Conservation (phyloP, 2,113 vertebrate species). For the Chaenogobius annularis region DNA sequence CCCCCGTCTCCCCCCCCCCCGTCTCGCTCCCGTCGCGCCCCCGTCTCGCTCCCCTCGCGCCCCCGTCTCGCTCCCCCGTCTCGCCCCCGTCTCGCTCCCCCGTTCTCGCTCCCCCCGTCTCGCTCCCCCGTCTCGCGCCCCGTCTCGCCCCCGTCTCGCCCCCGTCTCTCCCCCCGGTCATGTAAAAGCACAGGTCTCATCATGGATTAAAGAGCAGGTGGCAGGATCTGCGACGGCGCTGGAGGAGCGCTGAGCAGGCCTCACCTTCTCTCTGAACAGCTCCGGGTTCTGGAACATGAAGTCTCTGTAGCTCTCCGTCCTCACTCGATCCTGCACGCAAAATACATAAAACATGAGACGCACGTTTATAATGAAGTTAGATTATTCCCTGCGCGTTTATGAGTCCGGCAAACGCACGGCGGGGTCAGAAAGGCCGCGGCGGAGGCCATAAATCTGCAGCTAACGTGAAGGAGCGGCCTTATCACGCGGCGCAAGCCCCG, state of each 20-base stretch:
- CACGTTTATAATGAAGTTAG: not conserved
- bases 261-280: slow-evolving; percentile 94
- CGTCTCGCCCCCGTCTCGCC: too few species aligned
- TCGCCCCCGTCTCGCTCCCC: too few species aligned
- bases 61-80: too few species aligned
- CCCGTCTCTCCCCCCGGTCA: too few species aligned
- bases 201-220: too few species aligned
- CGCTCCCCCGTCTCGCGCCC: too few species aligned
- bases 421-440: not conserved
- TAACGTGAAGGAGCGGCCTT: not conserved
- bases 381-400: not conserved
- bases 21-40: too few species aligned
- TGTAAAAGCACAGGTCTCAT: too few species aligned
- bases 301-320: slow-evolving; percentile 92
- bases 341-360: slow-evolving; percentile 10
- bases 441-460: not conserved
- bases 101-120: too few species aligned
- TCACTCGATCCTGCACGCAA: slow-evolving; percentile 86
- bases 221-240: too few species aligned
- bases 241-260: slow-evolving; percentile 40
- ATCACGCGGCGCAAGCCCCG: not conserved
- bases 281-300: slow-evolving; percentile 91
- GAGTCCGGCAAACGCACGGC: not conserved
- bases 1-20: too few species aligned
- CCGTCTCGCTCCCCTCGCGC: too few species aligned